Percentiles rank a stretch among this genome's conserved stretches.
phyloP scores from a whole-genome alignment of 64 coral and sea anemone genomes.

The Catalaphyllia jardinei region DNA sequence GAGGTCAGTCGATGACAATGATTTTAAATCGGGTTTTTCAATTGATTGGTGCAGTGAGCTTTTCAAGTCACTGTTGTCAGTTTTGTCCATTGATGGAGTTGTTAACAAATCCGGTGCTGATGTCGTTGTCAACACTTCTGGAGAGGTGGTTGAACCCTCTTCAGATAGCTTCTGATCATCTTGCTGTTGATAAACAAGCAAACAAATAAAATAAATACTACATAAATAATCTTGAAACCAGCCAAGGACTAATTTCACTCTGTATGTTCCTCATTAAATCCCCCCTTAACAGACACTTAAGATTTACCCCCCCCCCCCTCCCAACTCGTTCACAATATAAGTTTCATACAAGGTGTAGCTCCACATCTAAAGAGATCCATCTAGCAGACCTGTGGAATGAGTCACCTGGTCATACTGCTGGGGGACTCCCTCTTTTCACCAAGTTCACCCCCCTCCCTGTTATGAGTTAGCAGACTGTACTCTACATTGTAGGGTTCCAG shows the following conservation, averaged over 20 bases:
- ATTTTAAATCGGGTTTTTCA: conserved; percentile 17
- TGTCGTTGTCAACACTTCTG: neutral
- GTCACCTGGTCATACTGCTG: no score
- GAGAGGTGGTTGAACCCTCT: neutral
- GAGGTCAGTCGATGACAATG: neutral
- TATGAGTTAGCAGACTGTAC: no score
- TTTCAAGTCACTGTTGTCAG: neutral
- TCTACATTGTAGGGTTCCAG: no score
- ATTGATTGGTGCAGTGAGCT: neutral
- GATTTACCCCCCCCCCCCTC: no score
- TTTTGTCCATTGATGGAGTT: neutral
- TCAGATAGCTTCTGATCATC: conserved; percentile 3
- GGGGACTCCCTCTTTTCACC: no score
- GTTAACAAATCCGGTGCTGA: neutral
- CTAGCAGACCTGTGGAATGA: no score
- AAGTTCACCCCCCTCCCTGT: no score
- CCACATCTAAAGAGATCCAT: no score
- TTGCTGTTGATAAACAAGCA: neutral
- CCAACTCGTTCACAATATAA: no score
- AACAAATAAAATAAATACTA: neutral
- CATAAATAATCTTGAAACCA: neutral
- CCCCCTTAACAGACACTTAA: no score
- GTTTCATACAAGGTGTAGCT: no score
- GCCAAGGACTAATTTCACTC: neutral
- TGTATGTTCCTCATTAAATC: no score